phyloP scores from a whole-genome alignment of 1,140 invertebrate species.

The Manduca sexta region DNA sequence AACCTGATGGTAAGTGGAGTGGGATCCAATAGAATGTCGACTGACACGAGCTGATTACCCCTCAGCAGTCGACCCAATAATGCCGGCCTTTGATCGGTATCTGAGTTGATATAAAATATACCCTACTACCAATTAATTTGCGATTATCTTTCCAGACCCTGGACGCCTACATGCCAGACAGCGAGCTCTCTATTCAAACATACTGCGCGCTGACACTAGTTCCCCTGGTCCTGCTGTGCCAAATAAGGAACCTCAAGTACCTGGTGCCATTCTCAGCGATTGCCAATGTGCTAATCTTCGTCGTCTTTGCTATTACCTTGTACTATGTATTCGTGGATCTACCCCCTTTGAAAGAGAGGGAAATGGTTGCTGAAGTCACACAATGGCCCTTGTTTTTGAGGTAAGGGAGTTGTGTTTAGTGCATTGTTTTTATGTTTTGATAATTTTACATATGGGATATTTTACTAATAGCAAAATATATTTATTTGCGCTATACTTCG shows the following conservation, averaged over 20 bases:
- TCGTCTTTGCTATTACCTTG: conserved; percentile 80
- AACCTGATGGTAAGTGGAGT: too few species aligned
- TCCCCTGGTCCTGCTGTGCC: conserved; percentile 76
- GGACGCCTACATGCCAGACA: conserved; percentile 49
- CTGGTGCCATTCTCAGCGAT: conserved; percentile 84
- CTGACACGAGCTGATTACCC: too few species aligned
- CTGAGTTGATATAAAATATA: too few species aligned
- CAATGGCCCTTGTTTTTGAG: conserved; percentile 80
- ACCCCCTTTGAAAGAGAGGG: conserved; percentile 65
- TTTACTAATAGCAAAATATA: too few species aligned
- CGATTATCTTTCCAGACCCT: conserved; percentile 53
- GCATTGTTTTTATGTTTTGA: too few species aligned
- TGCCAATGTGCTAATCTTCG: conserved; percentile 80
- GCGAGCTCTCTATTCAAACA: conserved; percentile 56
- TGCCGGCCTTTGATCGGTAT: too few species aligned
- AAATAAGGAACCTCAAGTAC: conserved; percentile 81
- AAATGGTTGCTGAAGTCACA: conserved; percentile 61
- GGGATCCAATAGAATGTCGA: too few species aligned
- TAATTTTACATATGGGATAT: too few species aligned
- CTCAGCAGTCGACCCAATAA: too few species aligned
- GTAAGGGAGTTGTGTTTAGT: conserved; percentile 37
- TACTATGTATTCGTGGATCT: conserved; percentile 81
- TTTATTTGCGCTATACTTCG: too few species aligned
- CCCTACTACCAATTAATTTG: too few species aligned
- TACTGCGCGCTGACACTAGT: conserved; percentile 77